A percentile compares a stretch with the other conserved stretches of the same genome.
phyloP scores from a whole-genome alignment of 2,888 invertebrate species.

The Drosophila affinis region DNA sequence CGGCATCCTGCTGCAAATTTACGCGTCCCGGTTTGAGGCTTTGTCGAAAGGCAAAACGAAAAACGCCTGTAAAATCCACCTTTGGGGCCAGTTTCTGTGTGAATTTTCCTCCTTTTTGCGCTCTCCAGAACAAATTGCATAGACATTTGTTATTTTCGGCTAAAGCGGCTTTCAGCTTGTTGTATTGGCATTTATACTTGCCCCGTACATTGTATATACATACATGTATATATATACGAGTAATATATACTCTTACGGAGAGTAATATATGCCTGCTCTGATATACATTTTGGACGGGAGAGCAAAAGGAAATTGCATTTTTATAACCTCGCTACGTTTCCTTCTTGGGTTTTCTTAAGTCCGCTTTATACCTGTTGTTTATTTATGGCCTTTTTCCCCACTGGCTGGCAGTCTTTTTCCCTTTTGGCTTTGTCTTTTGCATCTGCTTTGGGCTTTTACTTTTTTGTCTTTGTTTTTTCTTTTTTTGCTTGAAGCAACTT shows the following conservation, averaged over 20 bases:
- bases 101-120: conserved; percentile 32
- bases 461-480: conserved; percentile 3
- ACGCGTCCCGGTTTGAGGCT: conserved; percentile 41
- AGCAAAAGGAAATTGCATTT: conserved; percentile 59
- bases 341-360: conserved; percentile 59
- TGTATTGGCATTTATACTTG: conserved; percentile 32
- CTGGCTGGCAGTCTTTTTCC: conserved; percentile 22
- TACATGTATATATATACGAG: background rate
- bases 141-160: conserved; percentile 65
- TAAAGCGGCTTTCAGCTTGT: conserved; percentile 55
- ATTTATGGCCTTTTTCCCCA: conserved; percentile 59
- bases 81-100: conserved; percentile 27
- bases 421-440: conserved; percentile 32
- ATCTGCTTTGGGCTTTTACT: conserved; percentile 36
- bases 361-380: conserved; percentile 67
- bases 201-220: conserved; percentile 6
- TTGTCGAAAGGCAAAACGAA: conserved; percentile 29
- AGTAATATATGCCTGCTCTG: conserved; percentile 2
- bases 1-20: conserved; percentile 24
- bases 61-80: conserved; percentile 33
- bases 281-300: background rate
- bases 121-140: conserved; percentile 66
- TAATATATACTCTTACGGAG: conserved; percentile 9
- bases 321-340: conserved; percentile 51
- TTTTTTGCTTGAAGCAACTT: conserved; percentile 31